A percentile compares a stretch with the other conserved stretches of the same genome.
Evolutionary conservation across 2,797 vertebrate genomes (phyloP).

Genomic region (Sparus aurata): DNA sequence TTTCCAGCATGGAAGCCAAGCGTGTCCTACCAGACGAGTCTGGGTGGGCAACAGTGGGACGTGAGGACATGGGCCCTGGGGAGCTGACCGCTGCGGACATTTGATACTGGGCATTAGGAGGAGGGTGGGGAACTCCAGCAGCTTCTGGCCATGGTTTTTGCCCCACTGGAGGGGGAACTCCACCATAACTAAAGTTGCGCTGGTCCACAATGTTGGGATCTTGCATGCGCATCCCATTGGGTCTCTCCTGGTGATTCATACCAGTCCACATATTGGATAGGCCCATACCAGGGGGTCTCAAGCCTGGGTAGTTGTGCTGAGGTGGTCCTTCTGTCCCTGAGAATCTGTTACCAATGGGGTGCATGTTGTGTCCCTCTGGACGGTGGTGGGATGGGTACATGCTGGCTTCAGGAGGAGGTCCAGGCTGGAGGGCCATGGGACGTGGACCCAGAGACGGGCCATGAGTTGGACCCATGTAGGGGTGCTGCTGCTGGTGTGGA

Average conservation of each 20-base stretch:
- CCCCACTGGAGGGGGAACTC: slow-evolving; percentile 86
- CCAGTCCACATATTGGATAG: slow-evolving; percentile 79
- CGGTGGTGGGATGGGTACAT: slow-evolving; percentile 87
- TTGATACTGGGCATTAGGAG: slow-evolving; percentile 82
- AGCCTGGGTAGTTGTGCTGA: slow-evolving; percentile 78
- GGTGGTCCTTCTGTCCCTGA: slow-evolving; percentile 74
- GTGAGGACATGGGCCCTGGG: slow-evolving; percentile 72
- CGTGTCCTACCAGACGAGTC: slow-evolving; percentile 82
- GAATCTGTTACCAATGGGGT: slow-evolving; percentile 77
- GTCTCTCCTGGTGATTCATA: slow-evolving; percentile 80
- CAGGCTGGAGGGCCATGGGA: slow-evolving; percentile 87
- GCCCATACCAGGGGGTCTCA: slow-evolving; percentile 76
- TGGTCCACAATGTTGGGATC: slow-evolving; percentile 84
- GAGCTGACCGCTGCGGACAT: slow-evolving; percentile 76
- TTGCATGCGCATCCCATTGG: slow-evolving; percentile 77
- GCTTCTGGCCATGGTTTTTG: slow-evolving; percentile 91
- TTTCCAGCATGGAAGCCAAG: slow-evolving; percentile 96
- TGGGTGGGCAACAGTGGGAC: slow-evolving; percentile 81
- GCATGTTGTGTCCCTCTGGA: slow-evolving; percentile 81
- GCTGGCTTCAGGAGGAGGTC: slow-evolving; percentile 87
- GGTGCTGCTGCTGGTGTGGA: slow-evolving; percentile 79
- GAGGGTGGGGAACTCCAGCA: slow-evolving; percentile 80
- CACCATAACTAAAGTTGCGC: slow-evolving; percentile 83
- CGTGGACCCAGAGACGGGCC: slow-evolving; percentile 87
- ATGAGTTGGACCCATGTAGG: slow-evolving; percentile 88